Conservation (phyloP, 2,888 invertebrate species). For the Hartigia nigra region DNA sequence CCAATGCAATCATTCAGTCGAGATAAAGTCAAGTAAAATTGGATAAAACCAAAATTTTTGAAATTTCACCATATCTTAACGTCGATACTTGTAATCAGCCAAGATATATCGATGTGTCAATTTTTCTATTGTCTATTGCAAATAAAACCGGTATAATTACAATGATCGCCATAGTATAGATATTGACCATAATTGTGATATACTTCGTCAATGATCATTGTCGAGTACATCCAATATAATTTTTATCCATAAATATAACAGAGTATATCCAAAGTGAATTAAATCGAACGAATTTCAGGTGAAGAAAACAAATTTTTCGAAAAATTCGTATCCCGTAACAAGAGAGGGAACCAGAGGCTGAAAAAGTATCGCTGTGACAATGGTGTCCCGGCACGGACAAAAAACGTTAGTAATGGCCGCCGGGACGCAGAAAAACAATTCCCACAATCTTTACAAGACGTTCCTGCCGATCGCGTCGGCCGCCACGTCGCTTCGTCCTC, state of each 20-base stretch:
- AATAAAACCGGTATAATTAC: neutral
- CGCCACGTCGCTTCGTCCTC: conserved; percentile 4
- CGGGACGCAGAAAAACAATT: conserved; percentile 63
- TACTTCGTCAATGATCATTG: neutral
- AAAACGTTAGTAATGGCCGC: conserved; percentile 27
- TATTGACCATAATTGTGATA: neutral
- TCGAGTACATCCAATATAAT: neutral
- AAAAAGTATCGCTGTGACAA: conserved; percentile 59
- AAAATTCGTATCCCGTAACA: conserved; percentile 14
- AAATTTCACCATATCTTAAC: neutral
- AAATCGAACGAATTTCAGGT: neutral
- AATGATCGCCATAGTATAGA: neutral
- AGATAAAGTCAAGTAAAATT: neutral
- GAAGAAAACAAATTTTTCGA: neutral
- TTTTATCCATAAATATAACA: neutral
- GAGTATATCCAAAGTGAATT: neutral
- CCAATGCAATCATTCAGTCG: neutral
- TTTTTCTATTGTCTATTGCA: neutral
- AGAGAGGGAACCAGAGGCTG: conserved; percentile 43
- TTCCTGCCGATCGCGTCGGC: conserved; percentile 44
- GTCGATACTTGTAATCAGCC: neutral
- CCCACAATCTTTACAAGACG: conserved; percentile 61
- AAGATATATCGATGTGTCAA: neutral
- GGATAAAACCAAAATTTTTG: neutral
- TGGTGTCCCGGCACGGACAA: conserved; percentile 50